Evolutionary conservation across 2,888 invertebrate genomes (phyloP).

Genomic region (Dioctria rufipes): DNA sequence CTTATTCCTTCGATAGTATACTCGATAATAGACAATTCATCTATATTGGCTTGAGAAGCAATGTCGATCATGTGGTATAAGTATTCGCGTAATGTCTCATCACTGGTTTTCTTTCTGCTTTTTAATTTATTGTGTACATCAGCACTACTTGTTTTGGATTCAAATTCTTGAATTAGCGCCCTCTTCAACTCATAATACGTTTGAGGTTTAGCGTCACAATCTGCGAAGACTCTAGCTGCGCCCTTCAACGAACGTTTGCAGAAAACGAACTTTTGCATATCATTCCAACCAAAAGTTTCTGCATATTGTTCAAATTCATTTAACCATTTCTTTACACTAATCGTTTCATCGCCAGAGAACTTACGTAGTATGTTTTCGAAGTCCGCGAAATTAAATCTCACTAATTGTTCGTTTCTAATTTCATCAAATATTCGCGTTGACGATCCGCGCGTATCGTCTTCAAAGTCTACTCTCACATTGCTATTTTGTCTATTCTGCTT

Average conservation of each 20-base stretch:
- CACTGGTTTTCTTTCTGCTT: not conserved
- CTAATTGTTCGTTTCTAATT: not conserved
- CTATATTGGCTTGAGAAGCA: not conserved
- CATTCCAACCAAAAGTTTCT: not conserved
- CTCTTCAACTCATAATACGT: too few species aligned
- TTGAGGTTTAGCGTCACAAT: too few species aligned
- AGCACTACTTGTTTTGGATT: too few species aligned
- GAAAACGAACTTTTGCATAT: too few species aligned
- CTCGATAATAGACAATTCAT: not conserved
- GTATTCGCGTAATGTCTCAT: slow-evolving; percentile 8
- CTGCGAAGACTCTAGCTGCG: too few species aligned
- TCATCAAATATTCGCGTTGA: not conserved
- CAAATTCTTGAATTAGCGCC: too few species aligned
- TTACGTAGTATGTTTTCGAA: slow-evolving; percentile 47
- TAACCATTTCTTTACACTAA: slow-evolving; percentile 37
- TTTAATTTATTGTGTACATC: too few species aligned
- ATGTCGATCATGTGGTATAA: not conserved
- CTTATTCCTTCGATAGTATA: slow-evolving; percentile 4
- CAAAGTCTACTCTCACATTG: slow-evolving; percentile 5
- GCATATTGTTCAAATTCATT: slow-evolving; percentile 51
- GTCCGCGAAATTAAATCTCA: slow-evolving; percentile 40
- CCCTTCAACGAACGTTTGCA: too few species aligned
- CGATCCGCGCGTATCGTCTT: not conserved
- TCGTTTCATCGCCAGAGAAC: slow-evolving; percentile 21
- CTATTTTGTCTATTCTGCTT: slow-evolving; percentile 11